A percentile compares a stretch with the other conserved stretches of the same genome.
Conservation (phyloP, 2,888 invertebrate species). For the Portevinia maculata region DNA sequence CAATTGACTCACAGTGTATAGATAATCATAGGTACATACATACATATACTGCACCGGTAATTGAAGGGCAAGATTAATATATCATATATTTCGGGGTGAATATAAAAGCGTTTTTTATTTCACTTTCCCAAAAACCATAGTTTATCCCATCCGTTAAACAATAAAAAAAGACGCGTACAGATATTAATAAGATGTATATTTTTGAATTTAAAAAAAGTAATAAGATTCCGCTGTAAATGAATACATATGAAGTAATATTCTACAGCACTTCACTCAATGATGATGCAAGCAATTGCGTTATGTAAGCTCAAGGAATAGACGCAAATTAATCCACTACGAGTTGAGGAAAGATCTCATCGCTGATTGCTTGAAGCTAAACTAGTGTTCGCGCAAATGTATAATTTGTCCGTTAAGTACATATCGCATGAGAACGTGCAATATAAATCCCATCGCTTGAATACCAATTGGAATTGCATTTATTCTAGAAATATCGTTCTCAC, state of each 20-base stretch:
- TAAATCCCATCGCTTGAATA: slow-evolving; percentile 32
- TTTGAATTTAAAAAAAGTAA: neutral
- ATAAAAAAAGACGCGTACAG: neutral
- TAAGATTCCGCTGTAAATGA: slow-evolving; percentile 2
- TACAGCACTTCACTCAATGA: slow-evolving; percentile 9
- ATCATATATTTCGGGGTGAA: too few species aligned
- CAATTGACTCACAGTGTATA: too few species aligned
- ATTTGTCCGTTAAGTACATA: neutral
- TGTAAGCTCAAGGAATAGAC: slow-evolving; percentile 9
- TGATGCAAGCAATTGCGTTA: slow-evolving; percentile 23
- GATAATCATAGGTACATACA: too few species aligned
- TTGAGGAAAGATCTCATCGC: slow-evolving; percentile 25
- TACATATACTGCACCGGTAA: too few species aligned
- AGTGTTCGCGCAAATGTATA: neutral
- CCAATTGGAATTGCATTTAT: slow-evolving; percentile 39
- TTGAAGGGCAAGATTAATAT: too few species aligned
- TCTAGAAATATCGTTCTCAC: slow-evolving; percentile 37
- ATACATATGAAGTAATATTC: slow-evolving; percentile 7
- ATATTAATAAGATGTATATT: slow-evolving; percentile 3
- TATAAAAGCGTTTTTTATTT: too few species aligned
- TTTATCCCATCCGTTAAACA: neutral
- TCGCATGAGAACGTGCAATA: slow-evolving; percentile 30
- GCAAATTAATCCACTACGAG: slow-evolving; percentile 30
- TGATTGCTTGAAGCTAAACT: slow-evolving; percentile 13
- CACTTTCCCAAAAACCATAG: too few species aligned